phyloP scores from a whole-genome alignment of 1,140 invertebrate genomes.

The Atta colombica region DNA sequence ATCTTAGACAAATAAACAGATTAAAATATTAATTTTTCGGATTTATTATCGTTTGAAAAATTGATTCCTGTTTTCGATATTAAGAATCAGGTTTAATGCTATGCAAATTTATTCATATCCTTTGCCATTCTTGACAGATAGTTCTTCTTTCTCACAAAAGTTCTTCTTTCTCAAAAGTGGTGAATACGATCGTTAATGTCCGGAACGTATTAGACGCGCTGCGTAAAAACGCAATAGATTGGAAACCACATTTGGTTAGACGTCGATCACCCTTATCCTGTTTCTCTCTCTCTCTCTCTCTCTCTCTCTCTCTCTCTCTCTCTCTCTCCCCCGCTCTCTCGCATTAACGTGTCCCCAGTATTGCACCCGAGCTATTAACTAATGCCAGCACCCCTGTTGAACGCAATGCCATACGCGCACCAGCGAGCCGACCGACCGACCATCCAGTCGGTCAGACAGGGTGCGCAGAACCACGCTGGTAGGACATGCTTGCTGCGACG shows the following conservation, averaged over 20 bases:
- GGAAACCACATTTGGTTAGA: conserved; percentile 86
- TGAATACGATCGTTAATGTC: conserved; percentile 78
- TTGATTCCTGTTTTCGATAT: neutral
- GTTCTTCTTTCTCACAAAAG: conserved; percentile 13
- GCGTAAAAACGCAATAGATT: conserved; percentile 86
- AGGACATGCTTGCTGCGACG: conserved; percentile 82
- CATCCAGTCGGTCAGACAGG: conserved; percentile 66
- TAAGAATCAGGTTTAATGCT: neutral
- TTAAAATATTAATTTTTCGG: neutral
- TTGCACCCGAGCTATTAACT: conserved; percentile 84
- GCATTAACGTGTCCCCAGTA: conserved; percentile 80
- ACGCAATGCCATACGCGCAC: conserved; percentile 83
- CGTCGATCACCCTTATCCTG: conserved; percentile 68
- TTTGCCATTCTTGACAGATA: neutral
- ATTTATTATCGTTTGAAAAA: neutral
- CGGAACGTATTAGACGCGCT: conserved; percentile 67
- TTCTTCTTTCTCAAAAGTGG: conserved; percentile 41
- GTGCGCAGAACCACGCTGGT: conserved; percentile 72
- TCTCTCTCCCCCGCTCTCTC: conserved; percentile 45
- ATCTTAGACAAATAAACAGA: neutral
- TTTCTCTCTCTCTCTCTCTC: neutral
- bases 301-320: neutral
- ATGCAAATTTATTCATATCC: neutral
- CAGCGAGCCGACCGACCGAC: conserved; percentile 57
- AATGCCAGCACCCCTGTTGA: conserved; percentile 81